Base-by-base conservation (phyloP, 2,888 invertebrate genomes). In the Apoda limacodes region DNA sequence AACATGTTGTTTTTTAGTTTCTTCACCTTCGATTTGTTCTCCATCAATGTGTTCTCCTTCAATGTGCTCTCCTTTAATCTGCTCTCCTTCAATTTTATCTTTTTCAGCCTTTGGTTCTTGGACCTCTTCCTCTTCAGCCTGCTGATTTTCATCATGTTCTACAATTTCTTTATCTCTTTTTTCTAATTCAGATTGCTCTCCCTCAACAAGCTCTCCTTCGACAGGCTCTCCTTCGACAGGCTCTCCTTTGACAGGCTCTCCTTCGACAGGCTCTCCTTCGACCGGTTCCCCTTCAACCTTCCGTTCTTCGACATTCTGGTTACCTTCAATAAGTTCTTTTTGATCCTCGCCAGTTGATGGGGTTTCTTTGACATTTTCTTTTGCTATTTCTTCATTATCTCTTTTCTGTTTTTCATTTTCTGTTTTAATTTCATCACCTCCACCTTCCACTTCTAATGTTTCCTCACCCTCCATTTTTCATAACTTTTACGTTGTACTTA, bases 181-280 rank as follows among this genome's bases (percentile, higher is more conserved):
- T 13, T 33, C 22, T 9, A 46, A n/a, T n/a, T n/a, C n/a, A n/a
- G n/a, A n/a, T n/a, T n/a, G 41, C 26, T 52, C 48, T 10, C 37
- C 48, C 28, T 48, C 36, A 4, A 48, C 6, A 25, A 47, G 43
- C 36, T 55, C 53, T 27, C 48, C 50, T 25, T 46, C 48, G 3
- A 42, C 32, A 27, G 47, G 30, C 36, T 45, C 43, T n/a, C 14
- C 24, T 20, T 37, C 32, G 31, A 35, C 39, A 20, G 12, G 28
- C 19, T 34, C 33, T 14, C 38, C 35, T 12, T 37, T 26, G 24
- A 43, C 40, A 5, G 26, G 35, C 22, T 40, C 42, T n/a, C n/a
- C n/a, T n/a, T n/a, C n/a, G 33, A 48, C 43, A 10, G 48, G 43
- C 31, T 53, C 49, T 2, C 35, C 43, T 32, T 50, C 44, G 7